Evolutionary conservation across 2,888 invertebrate species (phyloP).

Genomic region (Ormyrus labotus): DNA sequence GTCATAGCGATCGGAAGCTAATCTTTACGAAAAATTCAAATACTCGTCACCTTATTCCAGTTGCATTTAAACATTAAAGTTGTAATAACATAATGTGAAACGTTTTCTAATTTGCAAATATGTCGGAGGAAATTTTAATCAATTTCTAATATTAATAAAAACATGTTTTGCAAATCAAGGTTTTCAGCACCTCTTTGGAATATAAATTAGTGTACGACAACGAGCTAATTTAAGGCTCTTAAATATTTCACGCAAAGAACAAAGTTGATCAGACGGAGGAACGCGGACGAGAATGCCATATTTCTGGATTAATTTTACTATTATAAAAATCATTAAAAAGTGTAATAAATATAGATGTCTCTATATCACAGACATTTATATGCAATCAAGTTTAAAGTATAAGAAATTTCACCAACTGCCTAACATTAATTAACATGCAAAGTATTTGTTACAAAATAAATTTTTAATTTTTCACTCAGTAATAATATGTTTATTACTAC

Average conservation of each 20-base stretch:
- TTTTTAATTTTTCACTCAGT: slow-evolving; percentile 1
- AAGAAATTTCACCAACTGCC: slow-evolving; percentile 1
- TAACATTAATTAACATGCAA: slow-evolving; percentile 8
- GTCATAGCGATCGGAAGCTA: slow-evolving; percentile 59
- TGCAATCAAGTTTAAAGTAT: slow-evolving; percentile 19
- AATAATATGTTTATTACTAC: not conserved
- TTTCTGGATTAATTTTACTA: not conserved
- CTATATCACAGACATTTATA: slow-evolving; percentile 46
- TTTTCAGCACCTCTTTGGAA: not conserved
- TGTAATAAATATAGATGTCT: slow-evolving; percentile 3
- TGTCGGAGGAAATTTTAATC: slow-evolving; percentile 6
- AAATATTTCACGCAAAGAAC: not conserved
- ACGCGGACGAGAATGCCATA: slow-evolving; percentile 40
- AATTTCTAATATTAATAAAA: slow-evolving; percentile 22
- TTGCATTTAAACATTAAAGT: not conserved
- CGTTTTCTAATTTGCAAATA: not conserved
- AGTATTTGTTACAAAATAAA: not conserved
- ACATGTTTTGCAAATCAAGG: not conserved
- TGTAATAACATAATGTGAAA: not conserved
- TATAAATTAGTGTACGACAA: not conserved
- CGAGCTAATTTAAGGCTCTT: not conserved
- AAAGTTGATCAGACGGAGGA: slow-evolving; percentile 25
- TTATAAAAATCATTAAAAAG: slow-evolving; percentile 12
- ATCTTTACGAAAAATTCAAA: slow-evolving; percentile 9
- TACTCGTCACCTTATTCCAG: not conserved